Conservation (phyloP, 64 coral and sea anemone genomes). For the Acropora yongei region DNA sequence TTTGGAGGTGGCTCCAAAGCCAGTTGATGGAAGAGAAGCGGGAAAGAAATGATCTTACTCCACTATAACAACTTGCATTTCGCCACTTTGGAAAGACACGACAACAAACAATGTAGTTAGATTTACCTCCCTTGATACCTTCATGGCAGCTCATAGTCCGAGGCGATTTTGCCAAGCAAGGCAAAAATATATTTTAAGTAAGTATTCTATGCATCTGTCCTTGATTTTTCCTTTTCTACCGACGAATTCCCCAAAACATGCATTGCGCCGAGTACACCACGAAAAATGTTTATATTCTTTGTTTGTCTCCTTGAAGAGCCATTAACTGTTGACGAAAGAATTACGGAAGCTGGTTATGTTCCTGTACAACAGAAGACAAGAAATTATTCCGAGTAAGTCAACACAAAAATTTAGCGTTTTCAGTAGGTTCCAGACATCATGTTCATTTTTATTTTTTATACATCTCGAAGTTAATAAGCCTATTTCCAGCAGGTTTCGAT, state of each 20-base stretch:
- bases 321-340: slow-evolving; percentile 79
- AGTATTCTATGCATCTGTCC: slow-evolving; percentile 6
- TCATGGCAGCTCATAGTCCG: slow-evolving; percentile 93
- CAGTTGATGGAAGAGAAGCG: slow-evolving; percentile 79
- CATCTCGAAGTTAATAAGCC: no score
- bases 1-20: slow-evolving; percentile 57
- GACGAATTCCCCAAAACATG: background rate
- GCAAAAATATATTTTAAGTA: slow-evolving; percentile 91
- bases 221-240: background rate
- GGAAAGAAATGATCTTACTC: slow-evolving; percentile 63
- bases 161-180: slow-evolving; percentile 90
- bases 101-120: slow-evolving; percentile 79
- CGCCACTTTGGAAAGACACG: slow-evolving; percentile 93
- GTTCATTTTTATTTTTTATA: background rate
- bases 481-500: no score
- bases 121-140: slow-evolving; percentile 90
- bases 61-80: slow-evolving; percentile 69
- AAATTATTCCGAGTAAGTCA: slow-evolving; percentile 34
- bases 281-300: background rate
- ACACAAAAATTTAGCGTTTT: background rate
- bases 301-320: slow-evolving; percentile 66
- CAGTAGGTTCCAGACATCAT: no score
- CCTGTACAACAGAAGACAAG: no score
- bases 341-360: slow-evolving; percentile 72
- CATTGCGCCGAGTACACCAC: no score